Evolutionary conservation across 1,140 invertebrate species (phyloP).

Genomic region (Solen grandis): DNA sequence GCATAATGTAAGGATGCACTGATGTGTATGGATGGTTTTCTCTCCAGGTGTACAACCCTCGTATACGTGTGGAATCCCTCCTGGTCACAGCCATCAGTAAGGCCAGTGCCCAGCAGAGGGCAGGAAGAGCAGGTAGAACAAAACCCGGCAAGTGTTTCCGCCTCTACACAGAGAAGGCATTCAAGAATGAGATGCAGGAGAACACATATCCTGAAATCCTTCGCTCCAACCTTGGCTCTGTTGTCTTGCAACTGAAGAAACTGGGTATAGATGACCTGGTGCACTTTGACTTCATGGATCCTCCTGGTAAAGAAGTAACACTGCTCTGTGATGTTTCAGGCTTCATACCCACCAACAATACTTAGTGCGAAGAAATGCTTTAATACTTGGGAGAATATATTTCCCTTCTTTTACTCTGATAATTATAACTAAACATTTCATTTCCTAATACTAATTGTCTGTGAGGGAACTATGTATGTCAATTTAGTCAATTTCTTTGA

Average conservation of each 20-base stretch:
- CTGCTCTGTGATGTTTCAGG: too few species aligned
- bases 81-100: constrained; percentile 99
- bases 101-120: constrained; percentile 99
- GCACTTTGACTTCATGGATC: constrained; percentile 99
- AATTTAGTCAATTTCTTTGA: too few species aligned
- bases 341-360: too few species aligned
- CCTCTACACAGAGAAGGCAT: constrained; percentile 99
- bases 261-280: constrained; percentile 99
- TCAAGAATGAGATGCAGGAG: constrained; percentile 99
- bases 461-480: too few species aligned
- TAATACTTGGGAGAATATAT: too few species aligned
- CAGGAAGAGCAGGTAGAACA: constrained; percentile 97
- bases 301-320: constrained; percentile 87
- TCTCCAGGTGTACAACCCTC: constrained; percentile 94
- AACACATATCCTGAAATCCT: constrained; percentile 99
- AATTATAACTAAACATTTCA: too few species aligned
- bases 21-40: too few species aligned
- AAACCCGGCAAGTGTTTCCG: constrained; percentile 99
- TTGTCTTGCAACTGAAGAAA: constrained; percentile 99
- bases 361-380: too few species aligned
- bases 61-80: constrained; percentile 98
- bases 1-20: too few species aligned
- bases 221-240: constrained; percentile 96
- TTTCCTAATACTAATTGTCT: too few species aligned
- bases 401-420: too few species aligned